Evolutionary conservation across 2,797 vertebrate genomes (phyloP), one percentile per base, ranked within the genome.

Genomic region (Muscicapa comitata): DNA sequence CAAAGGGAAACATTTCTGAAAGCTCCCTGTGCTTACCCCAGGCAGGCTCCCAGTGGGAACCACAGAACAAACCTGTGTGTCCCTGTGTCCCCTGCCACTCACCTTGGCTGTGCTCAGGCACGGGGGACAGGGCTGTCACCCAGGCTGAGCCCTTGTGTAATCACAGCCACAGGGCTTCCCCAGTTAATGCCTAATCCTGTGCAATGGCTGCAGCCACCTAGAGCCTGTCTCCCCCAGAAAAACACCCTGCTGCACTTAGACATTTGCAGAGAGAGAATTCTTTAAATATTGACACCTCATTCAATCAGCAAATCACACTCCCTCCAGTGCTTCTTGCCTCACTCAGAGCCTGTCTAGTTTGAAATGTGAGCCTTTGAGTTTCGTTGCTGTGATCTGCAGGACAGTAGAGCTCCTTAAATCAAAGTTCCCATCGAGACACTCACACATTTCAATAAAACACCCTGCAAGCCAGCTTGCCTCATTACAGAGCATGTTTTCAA

Each of bases 111-210:
- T 15, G 38, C 73, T 14, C 57, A 37, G 58, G 40, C 31, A 35
- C 2, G 21, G 68, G 92, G 92, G 63, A 31, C 75, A 50, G 50
- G 24, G 87, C 82, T 91, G 87, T 38, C 94, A 86, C 55, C 85
- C 79, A 17, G 85, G 76, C 91, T 43, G 33, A 83, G 61, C 3
- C 6, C 82, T 78, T 72, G 86, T 65, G 53, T 86, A 93, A 94
- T 37, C 87, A 78, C 50, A 51, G 80, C 93, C 90, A 88, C 83
- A 55, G 51, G 94, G 83, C 66, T 94, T 88, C 70, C 88, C 74
- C 63, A 5, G 95, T 95, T 97, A 97, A 94, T 96, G 61, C 92
- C 93, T 97, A 95, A 96, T 96, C 93, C 92, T 29, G 54, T 18
- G 79, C 90, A 90, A 38, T 5, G 75, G 94, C 70, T 81, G 58